A percentile compares a stretch with the other conserved stretches of the same genome.
Evolutionary conservation across 2,888 invertebrate species (phyloP).

Genomic region (Ectemnius lituratus): DNA sequence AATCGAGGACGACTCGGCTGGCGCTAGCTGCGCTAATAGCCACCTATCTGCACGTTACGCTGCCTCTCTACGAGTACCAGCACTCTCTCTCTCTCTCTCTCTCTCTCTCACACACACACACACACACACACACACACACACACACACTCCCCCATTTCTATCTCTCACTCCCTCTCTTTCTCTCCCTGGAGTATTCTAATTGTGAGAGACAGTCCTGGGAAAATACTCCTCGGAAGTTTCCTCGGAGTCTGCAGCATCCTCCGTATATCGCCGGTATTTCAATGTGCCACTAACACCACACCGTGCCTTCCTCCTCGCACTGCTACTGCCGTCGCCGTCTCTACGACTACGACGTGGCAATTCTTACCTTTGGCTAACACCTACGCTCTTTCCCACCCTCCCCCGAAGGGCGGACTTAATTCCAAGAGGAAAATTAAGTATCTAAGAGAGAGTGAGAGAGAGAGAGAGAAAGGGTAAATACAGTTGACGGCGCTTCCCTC

Average conservation of each 20-base stretch:
- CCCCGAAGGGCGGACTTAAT: constrained; percentile 66
- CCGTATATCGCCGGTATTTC: constrained; percentile 66
- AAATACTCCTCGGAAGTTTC: constrained; percentile 74
- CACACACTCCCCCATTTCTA: constrained; percentile 17
- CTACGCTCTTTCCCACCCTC: constrained; percentile 48
- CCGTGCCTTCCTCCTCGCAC: too few relatives aligned
- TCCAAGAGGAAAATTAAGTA: constrained; percentile 75
- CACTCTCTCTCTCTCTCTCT: constrained; percentile 21
- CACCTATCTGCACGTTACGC: constrained; percentile 61
- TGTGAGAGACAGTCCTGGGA: constrained; percentile 74
- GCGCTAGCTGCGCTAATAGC: constrained; percentile 48
- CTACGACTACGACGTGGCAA: constrained; percentile 33
- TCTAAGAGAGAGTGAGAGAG: constrained; percentile 56
- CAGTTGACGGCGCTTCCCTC: constrained; percentile 53
- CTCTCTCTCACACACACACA: too few relatives aligned
- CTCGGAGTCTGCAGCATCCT: constrained; percentile 53
- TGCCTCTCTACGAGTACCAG: constrained; percentile 55
- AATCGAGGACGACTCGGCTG: constrained; percentile 50
- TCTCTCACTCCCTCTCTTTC: constrained; percentile 44
- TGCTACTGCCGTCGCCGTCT: too few relatives aligned
- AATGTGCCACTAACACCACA: constrained; percentile 69
- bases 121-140: too few relatives aligned
- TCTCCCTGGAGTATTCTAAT: constrained; percentile 73
- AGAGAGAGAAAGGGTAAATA: constrained; percentile 68
- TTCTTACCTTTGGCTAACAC: constrained; percentile 61